These are phyloP conservation scores for Oreochromis tanganicae DNA, from an alignment of 2,113 vertebrate genomes.

Conservation along the genomic window DNA sequence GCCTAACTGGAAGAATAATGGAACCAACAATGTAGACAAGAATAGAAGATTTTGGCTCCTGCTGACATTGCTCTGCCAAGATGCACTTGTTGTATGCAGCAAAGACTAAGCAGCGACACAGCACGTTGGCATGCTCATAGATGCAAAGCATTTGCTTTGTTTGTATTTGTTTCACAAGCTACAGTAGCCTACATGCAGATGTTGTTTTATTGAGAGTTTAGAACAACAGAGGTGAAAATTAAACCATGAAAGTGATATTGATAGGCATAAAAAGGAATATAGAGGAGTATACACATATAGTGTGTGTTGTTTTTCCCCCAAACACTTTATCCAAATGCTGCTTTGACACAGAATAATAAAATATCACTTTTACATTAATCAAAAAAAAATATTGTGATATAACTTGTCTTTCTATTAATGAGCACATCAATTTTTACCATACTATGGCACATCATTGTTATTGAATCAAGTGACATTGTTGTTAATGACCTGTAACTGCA, in stretches of 20 bases:
- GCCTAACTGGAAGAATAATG: not conserved
- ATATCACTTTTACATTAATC: not conserved
- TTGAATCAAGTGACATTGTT: not conserved
- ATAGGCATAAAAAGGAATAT: not conserved
- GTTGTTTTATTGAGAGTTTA: not conserved
- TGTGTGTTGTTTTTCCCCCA: not conserved
- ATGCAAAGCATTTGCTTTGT: not conserved
- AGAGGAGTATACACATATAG: not conserved
- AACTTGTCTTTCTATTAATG: not conserved
- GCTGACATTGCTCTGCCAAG: constrained; percentile 17
- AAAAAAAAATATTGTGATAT: not conserved
- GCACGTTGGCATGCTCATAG: not conserved
- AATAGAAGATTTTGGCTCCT: constrained; percentile 9
- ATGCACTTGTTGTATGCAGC: constrained; percentile 13
- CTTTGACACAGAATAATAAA: not conserved
- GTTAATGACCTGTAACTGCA: not conserved
- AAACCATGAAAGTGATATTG: not conserved
- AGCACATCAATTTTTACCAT: not conserved
- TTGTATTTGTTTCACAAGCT: not conserved
- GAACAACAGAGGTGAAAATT: not conserved
- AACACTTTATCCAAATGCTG: not conserved
- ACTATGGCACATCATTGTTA: not conserved
- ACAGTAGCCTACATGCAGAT: not conserved
- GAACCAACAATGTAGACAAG: not conserved
- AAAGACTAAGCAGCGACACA: not conserved